phyloP scores from a whole-genome alignment of 2,113 vertebrate genomes.

The Pomatorhinus ruficollis region DNA sequence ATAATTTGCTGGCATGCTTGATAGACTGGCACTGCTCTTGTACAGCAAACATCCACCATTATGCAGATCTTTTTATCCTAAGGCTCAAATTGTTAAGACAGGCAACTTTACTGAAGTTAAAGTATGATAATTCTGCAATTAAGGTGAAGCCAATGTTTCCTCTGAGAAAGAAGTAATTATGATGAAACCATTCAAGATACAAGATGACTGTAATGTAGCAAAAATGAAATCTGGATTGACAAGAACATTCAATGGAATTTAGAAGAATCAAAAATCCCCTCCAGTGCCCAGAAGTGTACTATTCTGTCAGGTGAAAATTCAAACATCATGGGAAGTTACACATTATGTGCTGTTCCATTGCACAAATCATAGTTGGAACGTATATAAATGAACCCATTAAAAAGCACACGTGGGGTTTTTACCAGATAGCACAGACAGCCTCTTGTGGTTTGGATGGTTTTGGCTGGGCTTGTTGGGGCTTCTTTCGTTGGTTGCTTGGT shows the following conservation, averaged over 20 bases:
- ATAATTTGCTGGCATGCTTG: not conserved
- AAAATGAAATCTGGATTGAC: not conserved
- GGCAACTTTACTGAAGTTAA: not conserved
- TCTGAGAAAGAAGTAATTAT: not conserved
- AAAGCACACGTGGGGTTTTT: not conserved
- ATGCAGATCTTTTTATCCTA: not conserved
- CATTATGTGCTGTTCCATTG: not conserved
- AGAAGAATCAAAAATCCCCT: not conserved
- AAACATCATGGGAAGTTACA: not conserved
- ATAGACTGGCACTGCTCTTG: not conserved
- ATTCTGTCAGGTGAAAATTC: not conserved
- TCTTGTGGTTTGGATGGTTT: not conserved
- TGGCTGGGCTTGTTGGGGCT: not conserved
- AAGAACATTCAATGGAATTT: not conserved
- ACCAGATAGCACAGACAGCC: not conserved
- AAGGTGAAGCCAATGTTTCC: not conserved
- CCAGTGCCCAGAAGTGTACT: not conserved
- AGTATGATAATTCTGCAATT: constrained; percentile 2
- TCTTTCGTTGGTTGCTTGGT: not conserved
- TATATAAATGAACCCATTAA: not conserved
- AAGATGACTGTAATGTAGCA: not conserved
- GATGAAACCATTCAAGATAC: not conserved
- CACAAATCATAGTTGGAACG: not conserved
- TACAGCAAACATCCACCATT: not conserved
- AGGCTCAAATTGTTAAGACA: not conserved